Base-by-base conservation (phyloP, 2,113 vertebrate genomes). In the Typhlomys cinereus region DNA sequence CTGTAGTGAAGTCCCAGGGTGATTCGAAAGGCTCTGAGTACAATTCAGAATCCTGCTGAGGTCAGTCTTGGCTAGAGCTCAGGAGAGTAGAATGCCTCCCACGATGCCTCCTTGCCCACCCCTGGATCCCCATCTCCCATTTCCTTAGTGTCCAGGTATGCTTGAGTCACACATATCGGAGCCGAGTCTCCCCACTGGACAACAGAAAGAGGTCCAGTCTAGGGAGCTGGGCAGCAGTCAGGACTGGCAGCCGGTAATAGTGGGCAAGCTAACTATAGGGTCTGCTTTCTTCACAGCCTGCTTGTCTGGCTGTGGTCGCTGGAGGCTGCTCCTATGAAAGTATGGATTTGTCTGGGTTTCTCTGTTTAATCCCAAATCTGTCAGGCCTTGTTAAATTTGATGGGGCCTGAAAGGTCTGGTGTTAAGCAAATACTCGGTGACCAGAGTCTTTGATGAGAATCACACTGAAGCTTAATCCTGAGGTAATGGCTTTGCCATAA, bases 321-420 rank as follows among this genome's bases (percentile, higher is more conserved):
- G 73, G 86, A 84, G 94, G 94, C 84, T 75, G 94, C 84, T 75
- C 69, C 94, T 81, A 36, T 93, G 96, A 97, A 96, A 94, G 95
- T 75, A 88, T 59, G 87, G 97, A 97, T 98, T 97, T 98, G 96
- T 96, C 96, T 95, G 97, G 91, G 97, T 97, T 96, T 96, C 96
- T 96, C 95, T 85, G 91, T 89, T 97, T 97, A 97, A 98, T 97
- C 97, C 98, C 21, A 48, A 94, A 94, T 89, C 97, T 97, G 97
- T 97, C 97, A 96, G 96, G 92, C 92, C 89, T 54, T 95, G 97
- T 98, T 98, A 96, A 95, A 91, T 96, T 76, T 97, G 97, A 97
- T 81, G 96, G 96, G 64, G 71, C 97, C 97, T 96, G 96, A 95
- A 97, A 98, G 97, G 97, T 97, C 97, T 96, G 92, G 95, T 89